Base-by-base conservation (phyloP, 2,797 vertebrate species). In the Chrysolophus pictus region DNA sequence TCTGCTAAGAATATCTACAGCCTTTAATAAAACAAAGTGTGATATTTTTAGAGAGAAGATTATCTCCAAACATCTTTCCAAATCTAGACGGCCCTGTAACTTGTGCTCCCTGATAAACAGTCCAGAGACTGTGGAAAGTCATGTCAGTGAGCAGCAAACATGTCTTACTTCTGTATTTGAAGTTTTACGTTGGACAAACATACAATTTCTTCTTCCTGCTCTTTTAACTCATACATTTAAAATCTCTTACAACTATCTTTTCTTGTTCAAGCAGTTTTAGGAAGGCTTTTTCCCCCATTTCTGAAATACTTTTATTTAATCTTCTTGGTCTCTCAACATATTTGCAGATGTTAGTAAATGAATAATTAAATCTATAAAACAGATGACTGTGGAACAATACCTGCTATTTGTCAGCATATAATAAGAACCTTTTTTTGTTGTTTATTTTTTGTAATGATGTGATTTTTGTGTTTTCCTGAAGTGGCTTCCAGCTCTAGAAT, bases 281-380 rank as follows among this genome's bases (percentile, higher is more conserved):
- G 14, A 76, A 58, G 3, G 1, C 1, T 8, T 51, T 24, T n/a
- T 6, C 28, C 3, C 3, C 9, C 5, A 9, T 14, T 56, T 68
- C 56, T n/a, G 16, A 7, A 23, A 11, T n/a, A 37, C 10, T 4
- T 29, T 63, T 77, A 39, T 80, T 39, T 1, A 53, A 91, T 56
- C 7, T 56, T 11, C 13, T 68, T 56, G 11, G 47, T 87, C 42
- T 44, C 12, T 42, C 1, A 49, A 65, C 18, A 16, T 49, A 49
- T 75, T 75, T 87, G 3, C 15, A 71, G 74, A 69, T 70, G 33
- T 14, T 17, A 26, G 14, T 14, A 12, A 46, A 44, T 24, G 1
- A 67, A 23, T 37, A 70, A 3, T 29, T n/a, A 11, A 60, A 11
- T 39, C 44, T 56, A 8, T 5, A 55, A 75, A 39, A 11, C 16